Evolutionary conservation across 2,888 invertebrate genomes (phyloP), one percentile per base, ranked within the genome.

Genomic region (Leucozona laternaria): DNA sequence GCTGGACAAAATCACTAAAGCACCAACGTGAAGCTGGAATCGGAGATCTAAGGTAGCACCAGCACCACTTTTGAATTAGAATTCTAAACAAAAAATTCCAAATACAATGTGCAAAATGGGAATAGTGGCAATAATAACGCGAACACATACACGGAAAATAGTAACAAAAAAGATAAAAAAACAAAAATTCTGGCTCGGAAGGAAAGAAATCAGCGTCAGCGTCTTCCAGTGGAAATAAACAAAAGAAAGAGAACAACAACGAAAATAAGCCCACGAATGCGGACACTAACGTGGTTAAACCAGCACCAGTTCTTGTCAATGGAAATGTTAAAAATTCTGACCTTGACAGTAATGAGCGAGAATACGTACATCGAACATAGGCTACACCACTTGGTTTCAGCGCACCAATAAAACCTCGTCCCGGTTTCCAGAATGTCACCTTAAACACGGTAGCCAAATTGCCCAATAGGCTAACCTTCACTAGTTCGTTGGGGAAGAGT

Each of bases 401-500:
- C 55, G 15, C 60, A n/a, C 78, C 22, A 48, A 43, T 71, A 4
- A 89, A 90, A n/a, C 90, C 92, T n/a, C 92, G 96, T 7, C 96
- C 96, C 0, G 95, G 95, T 4, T 95, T 95, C 88, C 94, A 94
- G 77, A 92, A 94, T 83, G 93, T 93, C 5, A 93, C 93, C 17
- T 90, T 93, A 0, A 93, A 93, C 89, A 94, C 93, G 55, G 93
- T 94, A 17, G 94, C 95, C 10, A 92, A 93, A 75, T 93, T 94
- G 13, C 94, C 57, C 15, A 95, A 95, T 90, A 95, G 95, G 83
- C 94, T 97, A 91, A 97, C 96, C 0, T 97, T 97, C 91, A 97
- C 96, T 1, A 97, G 95, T 90, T 97, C 97, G 37, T 94, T 95
- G 55, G 97, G 97, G 0, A 96, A 97, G 90, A 95, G 95, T 79